A percentile compares a stretch with the other conserved stretches of the same genome.
Evolutionary conservation across 1,140 invertebrate genomes (phyloP).

Genomic region (Trypoxylus dichotomus): DNA sequence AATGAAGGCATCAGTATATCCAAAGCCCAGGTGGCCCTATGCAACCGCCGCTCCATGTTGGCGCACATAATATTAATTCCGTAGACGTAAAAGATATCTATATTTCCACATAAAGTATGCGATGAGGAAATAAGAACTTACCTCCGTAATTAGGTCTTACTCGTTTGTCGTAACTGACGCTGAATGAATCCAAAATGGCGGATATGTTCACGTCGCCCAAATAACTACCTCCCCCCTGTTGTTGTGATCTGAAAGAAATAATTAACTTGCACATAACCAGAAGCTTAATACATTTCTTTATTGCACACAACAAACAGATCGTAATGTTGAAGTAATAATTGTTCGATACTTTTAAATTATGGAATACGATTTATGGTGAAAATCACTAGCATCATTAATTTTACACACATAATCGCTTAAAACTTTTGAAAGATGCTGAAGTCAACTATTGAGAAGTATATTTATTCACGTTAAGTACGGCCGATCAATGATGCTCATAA

Average conservation of each 20-base stretch:
- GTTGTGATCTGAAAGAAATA: slow-evolving; percentile 39
- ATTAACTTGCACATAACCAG: not conserved
- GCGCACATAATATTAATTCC: not conserved
- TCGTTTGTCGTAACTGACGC: slow-evolving; percentile 95
- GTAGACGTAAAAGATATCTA: not conserved
- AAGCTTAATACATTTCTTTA: not conserved
- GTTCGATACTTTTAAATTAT: no score
- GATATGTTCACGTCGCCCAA: slow-evolving; percentile 89
- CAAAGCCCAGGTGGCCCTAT: slow-evolving; percentile 35
- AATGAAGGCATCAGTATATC: slow-evolving; percentile 28
- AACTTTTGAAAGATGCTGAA: no score
- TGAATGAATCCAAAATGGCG: slow-evolving; percentile 89
- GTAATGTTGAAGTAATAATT: no score
- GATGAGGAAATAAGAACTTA: slow-evolving; percentile 60
- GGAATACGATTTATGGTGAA: no score
- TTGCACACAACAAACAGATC: no score
- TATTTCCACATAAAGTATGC: not conserved
- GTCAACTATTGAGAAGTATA: no score
- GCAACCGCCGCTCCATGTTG: slow-evolving; percentile 36
- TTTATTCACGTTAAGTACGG: no score
- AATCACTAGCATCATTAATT: no score
- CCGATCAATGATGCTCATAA: no score
- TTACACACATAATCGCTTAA: no score
- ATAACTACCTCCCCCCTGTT: slow-evolving; percentile 66
- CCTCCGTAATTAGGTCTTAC: slow-evolving; percentile 97